These are phyloP conservation scores for Apomyelois bistriatella DNA, from an alignment of 2,888 invertebrate genomes.

Conservation along the genomic window DNA sequence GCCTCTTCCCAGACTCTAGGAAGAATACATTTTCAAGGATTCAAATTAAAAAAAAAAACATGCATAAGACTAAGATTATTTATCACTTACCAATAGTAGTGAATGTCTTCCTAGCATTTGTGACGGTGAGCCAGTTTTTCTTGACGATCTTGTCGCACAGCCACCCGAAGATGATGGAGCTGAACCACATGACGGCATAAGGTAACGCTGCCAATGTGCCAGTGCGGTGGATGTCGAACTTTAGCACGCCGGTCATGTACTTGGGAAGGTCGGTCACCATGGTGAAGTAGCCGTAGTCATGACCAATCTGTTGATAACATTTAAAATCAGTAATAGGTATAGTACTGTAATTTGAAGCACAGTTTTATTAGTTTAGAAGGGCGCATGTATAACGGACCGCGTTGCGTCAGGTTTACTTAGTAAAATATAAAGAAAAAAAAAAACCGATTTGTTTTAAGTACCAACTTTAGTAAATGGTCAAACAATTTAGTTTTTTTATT, in stretches of 20 bases:
- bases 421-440: no score
- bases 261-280: constrained; percentile 86
- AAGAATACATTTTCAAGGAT: no score
- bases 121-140: constrained; percentile 77
- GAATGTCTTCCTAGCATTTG: constrained; percentile 82
- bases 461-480: no score
- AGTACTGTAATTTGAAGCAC: no score
- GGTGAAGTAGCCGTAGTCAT: constrained; percentile 86
- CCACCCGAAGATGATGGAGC: constrained; percentile 82
- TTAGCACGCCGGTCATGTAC: constrained; percentile 84
- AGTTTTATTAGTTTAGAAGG: no score
- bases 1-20: no score
- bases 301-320: constrained; percentile 68
- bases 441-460: no score
- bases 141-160: constrained; percentile 85
- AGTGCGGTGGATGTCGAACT: constrained; percentile 83
- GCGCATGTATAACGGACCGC: no score
- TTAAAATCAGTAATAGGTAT: background rate
- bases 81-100: constrained; percentile 81
- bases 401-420: no score
- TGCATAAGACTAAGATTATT: no score
- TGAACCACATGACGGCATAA: constrained; percentile 84
- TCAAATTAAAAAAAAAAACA: no score
- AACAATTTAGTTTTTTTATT: no score
- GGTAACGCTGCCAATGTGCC: constrained; percentile 83